Base-by-base conservation (phyloP, 2,888 invertebrate species). In the Odontocerum albicorne region DNA sequence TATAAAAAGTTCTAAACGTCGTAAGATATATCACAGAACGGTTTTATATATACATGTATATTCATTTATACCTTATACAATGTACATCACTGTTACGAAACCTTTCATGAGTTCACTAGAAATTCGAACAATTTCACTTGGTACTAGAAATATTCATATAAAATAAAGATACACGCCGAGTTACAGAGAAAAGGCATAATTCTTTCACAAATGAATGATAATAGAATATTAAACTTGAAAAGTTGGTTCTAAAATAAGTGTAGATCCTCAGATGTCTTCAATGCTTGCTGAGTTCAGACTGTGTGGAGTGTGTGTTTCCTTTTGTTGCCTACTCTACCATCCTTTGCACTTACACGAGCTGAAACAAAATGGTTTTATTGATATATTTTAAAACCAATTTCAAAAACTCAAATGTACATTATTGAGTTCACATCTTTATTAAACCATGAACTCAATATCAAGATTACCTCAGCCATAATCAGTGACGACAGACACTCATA, bases 201-300 rank as follows among this genome's bases (percentile, higher is more conserved):
- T 17, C 21, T 19, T 33, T 46, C 46, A 35, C 46, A 35, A 31
- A 13, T 27, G 27, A 27, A 31, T 52, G 45, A n/a, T n/a, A n/a
- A n/a, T n/a, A n/a, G n/a, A n/a, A n/a, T 27, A 19, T 20, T 36
- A 32, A 22, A 43, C 43, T 19, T 33, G 35, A 35, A 53, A 27
- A 43, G 40, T 50, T 46, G 46, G 36, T 46, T 54, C 42, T 32
- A 21, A 53, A 47, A 35, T 15, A 47, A 42, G 35, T 39, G 16
- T 27, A 32, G 81, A 85, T 87, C 86, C 86, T 87, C 87, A 87
- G 87, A 88, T 88, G 88, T 88, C 87, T 85, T 88, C 88, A 88
- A 88, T 88, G 88, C 87, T 87, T 87, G 88, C 88, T 88, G 87
- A 83, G 84, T 87, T 84, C 83, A 84, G 81, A 80, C 86, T 71